Evolutionary conservation across 2,888 invertebrate species (phyloP), one percentile per base, ranked within the genome.

Genomic region (Sphaeridia pumilis): DNA sequence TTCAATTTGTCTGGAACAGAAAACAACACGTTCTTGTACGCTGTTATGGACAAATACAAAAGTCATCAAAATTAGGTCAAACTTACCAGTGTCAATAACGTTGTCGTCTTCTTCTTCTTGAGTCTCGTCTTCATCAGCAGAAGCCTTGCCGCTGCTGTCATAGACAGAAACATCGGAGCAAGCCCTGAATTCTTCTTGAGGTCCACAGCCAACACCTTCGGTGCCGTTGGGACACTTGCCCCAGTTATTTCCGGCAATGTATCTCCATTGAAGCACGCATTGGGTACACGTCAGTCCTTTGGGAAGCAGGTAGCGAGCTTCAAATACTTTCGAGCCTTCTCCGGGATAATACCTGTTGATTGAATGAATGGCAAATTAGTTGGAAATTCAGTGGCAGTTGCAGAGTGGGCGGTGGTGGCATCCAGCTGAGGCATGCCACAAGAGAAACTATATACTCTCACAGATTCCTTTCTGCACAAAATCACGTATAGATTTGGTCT

Each of bases 141-240:
- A 62, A 24, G 63, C 67, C 54, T 58, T 56, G 44, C 73, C 74
- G 21, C 69, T 67, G 50, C 71, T 70, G 53, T 78, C 79, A 2
- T 79, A 80, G 35, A 89, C 80, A 17, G 81, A 75, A 42, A 87
- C 80, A 66, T 89, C 88, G 0, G 88, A 82, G 63, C 88, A 88
- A 0, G 85, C 83, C 21, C 88, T 76, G 88, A 89, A 88, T 67
- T 88, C 87, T 69, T 89, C 89, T 68, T 89, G 89, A 0, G 84
- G 84, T 0, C 89, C 89, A 67, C 89, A 89, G 0, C 89, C 89
- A 1, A 89, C 82, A 0, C 82, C 83, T 85, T 44, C 78, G 65
- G 3, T 68, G 64, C 56, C 66, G 64, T 52, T 56, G 41, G 49
- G 61, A 65, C 59, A 58, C 14, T 34, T 44, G 10, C 58, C 58